These are phyloP conservation scores for Heliocidaris erythrogramma DNA, from an alignment of 35 echinoderm and acorn worm species.

Conservation along the genomic window DNA sequence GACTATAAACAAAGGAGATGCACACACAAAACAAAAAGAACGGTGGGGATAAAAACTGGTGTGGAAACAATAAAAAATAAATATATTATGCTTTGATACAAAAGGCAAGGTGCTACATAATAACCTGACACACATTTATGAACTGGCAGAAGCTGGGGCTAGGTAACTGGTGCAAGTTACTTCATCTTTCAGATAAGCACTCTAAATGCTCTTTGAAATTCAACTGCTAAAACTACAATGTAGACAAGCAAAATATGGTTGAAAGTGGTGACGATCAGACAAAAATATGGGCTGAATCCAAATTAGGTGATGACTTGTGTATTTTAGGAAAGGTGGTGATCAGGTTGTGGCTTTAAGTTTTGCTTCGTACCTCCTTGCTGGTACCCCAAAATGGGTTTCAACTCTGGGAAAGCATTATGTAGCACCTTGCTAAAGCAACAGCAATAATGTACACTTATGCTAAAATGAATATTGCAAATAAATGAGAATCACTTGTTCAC, in stretches of 20 bases:
- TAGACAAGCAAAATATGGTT: no score
- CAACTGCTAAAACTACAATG: no score
- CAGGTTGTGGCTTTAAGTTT: no score
- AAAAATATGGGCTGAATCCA: no score
- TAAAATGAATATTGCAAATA: neutral
- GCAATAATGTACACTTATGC: neutral
- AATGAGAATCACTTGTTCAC: neutral
- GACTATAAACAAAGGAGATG: slow-evolving; percentile 33
- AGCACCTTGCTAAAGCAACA: neutral
- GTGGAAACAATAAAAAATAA: neutral
- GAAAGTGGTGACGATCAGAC: no score
- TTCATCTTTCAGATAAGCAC: neutral
- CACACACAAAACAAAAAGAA: slow-evolving; percentile 20
- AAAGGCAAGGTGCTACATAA: neutral
- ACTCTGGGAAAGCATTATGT: neutral
- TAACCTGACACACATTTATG: neutral
- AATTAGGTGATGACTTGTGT: no score
- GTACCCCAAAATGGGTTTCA: no score
- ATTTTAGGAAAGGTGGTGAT: no score
- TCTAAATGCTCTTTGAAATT: no score
- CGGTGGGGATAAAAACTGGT: neutral
- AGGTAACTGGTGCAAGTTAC: neutral
- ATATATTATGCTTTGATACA: neutral
- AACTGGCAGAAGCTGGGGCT: neutral
- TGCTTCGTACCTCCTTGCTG: no score